Percentiles rank a stretch among this genome's conserved stretches.
phyloP scores from a whole-genome alignment of 2,888 invertebrate species.

The Furcula furcula region DNA sequence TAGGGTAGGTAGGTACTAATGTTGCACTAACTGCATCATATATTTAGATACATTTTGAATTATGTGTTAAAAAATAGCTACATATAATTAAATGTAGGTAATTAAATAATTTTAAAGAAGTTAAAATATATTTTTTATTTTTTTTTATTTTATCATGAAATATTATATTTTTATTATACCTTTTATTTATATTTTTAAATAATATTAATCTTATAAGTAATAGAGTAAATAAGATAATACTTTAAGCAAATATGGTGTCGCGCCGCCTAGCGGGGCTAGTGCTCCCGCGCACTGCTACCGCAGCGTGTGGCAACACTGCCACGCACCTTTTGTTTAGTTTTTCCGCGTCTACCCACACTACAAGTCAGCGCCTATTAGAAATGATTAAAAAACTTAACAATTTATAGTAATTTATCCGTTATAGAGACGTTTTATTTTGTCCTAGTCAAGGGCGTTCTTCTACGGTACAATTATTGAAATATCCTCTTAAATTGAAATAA shows the following conservation, averaged over 20 bases:
- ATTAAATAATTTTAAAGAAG: too few species aligned
- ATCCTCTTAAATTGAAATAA: slow-evolving; percentile 3
- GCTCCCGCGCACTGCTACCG: slow-evolving; percentile 50
- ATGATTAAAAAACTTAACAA: slow-evolving; percentile 63
- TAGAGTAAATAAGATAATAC: slow-evolving; percentile 1
- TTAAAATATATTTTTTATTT: too few species aligned
- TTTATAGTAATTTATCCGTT: slow-evolving; percentile 49
- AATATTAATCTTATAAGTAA: not conserved
- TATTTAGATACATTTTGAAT: too few species aligned
- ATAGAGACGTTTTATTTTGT: slow-evolving; percentile 47
- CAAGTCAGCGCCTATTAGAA: slow-evolving; percentile 72
- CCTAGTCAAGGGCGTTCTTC: slow-evolving; percentile 25
- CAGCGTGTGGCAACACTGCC: slow-evolving; percentile 67
- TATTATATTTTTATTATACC: too few species aligned
- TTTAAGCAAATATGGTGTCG: slow-evolving; percentile 7
- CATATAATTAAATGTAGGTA: too few species aligned
- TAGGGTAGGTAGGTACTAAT: too few species aligned
- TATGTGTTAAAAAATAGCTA: too few species aligned
- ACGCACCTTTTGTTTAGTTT: slow-evolving; percentile 58
- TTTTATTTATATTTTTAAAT: not conserved
- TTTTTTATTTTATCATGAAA: too few species aligned
- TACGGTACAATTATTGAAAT: slow-evolving; percentile 2
- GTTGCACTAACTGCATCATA: too few species aligned
- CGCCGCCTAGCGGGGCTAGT: slow-evolving; percentile 10
- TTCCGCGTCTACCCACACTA: slow-evolving; percentile 55